Evolutionary conservation across 2,797 vertebrate genomes (phyloP).

Genomic region (Crocidura indochinensis): DNA sequence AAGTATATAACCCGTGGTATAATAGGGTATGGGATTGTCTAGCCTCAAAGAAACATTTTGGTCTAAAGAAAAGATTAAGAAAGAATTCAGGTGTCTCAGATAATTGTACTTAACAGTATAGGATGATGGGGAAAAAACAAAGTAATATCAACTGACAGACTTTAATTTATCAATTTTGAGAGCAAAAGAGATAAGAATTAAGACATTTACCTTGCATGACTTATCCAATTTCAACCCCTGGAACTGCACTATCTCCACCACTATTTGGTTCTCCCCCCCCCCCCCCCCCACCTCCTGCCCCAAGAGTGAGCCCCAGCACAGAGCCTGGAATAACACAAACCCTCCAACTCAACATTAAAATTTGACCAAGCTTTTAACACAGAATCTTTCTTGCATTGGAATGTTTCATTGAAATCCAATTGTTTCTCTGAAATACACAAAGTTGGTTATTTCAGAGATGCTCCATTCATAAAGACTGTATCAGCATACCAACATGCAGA

Average conservation of each 20-base stretch:
- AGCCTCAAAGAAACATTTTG: slow-evolving; percentile 39
- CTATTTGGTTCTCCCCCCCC: too few species aligned
- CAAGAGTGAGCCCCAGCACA: too few species aligned
- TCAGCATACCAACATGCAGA: too few species aligned
- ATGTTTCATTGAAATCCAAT: slow-evolving; percentile 52
- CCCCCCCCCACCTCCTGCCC: too few species aligned
- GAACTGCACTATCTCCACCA: too few species aligned
- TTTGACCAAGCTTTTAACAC: background rate
- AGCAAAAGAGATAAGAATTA: too few species aligned
- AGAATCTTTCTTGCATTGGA: slow-evolving; percentile 45
- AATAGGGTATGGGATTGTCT: background rate
- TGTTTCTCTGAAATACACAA: background rate
- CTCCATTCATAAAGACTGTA: too few species aligned
- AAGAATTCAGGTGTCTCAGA: slow-evolving; percentile 17
- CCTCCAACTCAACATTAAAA: too few species aligned
- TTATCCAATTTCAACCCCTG: too few species aligned
- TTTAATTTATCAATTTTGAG: slow-evolving; percentile 22
- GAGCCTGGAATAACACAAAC: too few species aligned
- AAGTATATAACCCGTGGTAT: background rate
- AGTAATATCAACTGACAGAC: background rate
- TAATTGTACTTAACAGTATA: background rate
- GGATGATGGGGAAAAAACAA: background rate
- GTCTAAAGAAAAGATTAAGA: slow-evolving; percentile 17
- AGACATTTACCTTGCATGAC: too few species aligned
- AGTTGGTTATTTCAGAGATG: slow-evolving; percentile 1